These are phyloP conservation scores for Aleiodes sp. DNA, from an alignment of 1,140 invertebrate species.

Conservation along the genomic window DNA sequence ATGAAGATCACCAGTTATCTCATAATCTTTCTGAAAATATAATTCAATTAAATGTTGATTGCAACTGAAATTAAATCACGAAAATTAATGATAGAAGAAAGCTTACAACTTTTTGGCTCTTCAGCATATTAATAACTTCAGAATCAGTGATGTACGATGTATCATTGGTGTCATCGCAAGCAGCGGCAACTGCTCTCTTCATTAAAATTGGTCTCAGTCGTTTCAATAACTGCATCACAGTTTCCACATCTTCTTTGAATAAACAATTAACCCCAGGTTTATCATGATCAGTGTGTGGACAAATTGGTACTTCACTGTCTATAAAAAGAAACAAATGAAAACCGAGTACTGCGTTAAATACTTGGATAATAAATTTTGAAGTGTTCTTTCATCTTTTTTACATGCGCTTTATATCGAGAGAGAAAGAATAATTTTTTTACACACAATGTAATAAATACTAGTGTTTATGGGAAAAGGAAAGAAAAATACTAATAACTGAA, in stretches of 20 bases:
- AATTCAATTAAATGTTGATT: slow-evolving; percentile 21
- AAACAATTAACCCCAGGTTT: slow-evolving; percentile 71
- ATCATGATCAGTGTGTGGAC: slow-evolving; percentile 60
- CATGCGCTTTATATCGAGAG: slow-evolving; percentile 32
- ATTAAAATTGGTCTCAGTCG: slow-evolving; percentile 70
- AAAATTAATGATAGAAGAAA: not conserved
- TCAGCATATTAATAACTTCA: slow-evolving; percentile 63
- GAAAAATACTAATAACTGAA: slow-evolving; percentile 30
- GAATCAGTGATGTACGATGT: slow-evolving; percentile 68
- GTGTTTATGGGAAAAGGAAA: slow-evolving; percentile 30
- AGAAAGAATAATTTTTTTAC: slow-evolving; percentile 24
- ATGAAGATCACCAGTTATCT: slow-evolving; percentile 69
- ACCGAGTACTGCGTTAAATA: not conserved
- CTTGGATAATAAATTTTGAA: not conserved
- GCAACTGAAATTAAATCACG: not conserved
- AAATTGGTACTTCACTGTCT: slow-evolving; percentile 70
- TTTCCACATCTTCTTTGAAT: slow-evolving; percentile 67
- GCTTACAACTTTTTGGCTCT: slow-evolving; percentile 52
- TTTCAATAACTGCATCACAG: slow-evolving; percentile 70
- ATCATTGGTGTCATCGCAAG: slow-evolving; percentile 67
- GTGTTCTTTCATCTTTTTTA: slow-evolving; percentile 15
- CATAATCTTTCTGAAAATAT: slow-evolving; percentile 55
- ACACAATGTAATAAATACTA: not conserved
- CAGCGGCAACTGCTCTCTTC: slow-evolving; percentile 66
- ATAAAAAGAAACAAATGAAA: slow-evolving; percentile 45